A percentile compares a stretch with the other conserved stretches of the same genome.
Evolutionary conservation across 35 echinoderm and acorn worm genomes (phyloP).

Genomic region (Holothuria glaberrima): DNA sequence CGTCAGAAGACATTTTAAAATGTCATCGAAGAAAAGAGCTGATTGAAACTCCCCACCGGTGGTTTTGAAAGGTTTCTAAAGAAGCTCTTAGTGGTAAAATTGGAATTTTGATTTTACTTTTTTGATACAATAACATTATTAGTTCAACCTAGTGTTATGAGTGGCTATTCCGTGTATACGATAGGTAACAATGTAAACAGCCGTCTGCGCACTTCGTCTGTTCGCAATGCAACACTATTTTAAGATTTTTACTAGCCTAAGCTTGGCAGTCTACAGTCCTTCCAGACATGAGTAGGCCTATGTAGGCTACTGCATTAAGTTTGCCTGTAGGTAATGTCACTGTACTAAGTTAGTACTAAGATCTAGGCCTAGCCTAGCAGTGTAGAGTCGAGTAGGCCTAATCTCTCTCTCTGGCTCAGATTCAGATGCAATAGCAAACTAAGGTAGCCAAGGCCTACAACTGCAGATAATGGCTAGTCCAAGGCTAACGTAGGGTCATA

Average conservation of each 20-base stretch:
- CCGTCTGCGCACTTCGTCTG: slow-evolving; percentile 18
- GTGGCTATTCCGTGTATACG: neutral
- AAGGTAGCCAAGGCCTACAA: no score
- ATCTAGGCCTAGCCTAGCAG: slow-evolving; percentile 1
- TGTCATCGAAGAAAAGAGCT: slow-evolving; percentile 9
- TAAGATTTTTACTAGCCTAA: no score
- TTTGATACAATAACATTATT: neutral
- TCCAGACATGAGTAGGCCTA: no score
- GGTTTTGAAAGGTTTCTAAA: neutral
- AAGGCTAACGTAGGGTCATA: no score
- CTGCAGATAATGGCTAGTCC: no score
- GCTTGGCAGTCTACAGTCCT: no score
- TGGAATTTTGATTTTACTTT: neutral
- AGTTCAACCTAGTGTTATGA: slow-evolving; percentile 5
- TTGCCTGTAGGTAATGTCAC: no score
- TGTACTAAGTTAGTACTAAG: no score
- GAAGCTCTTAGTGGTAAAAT: neutral
- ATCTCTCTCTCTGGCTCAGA: no score
- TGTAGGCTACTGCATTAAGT: no score
- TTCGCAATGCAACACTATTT: no score
- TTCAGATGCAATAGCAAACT: no score
- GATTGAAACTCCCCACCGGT: neutral
- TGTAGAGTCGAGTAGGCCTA: neutral
- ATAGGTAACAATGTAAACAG: slow-evolving; percentile 43
- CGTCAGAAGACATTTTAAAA: neutral